Evolutionary conservation across 2,888 invertebrate species (phyloP), one percentile per base, ranked within the genome.

Genomic region (Oasisia sp.): DNA sequence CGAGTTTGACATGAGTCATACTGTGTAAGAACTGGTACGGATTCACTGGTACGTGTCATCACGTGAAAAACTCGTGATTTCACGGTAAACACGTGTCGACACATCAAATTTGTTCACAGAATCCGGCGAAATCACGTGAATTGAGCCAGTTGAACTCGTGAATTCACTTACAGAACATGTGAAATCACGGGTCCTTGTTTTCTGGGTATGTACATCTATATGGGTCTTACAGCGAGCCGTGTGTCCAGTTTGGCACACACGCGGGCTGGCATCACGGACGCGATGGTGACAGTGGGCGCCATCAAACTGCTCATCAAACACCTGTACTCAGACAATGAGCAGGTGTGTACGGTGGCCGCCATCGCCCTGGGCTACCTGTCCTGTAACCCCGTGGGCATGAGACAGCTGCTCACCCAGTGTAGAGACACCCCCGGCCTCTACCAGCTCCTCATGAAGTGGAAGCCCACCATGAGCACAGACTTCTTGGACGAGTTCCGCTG

Each of bases 201-300:
- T n/a, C n/a, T n/a, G n/a, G n/a, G n/a, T 90, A 27, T 32, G 11
- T 38, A 32, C 91, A 14, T 14, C 8, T 38, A 32, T 38, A 32
- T 32, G 38, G 9, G 89, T 32, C 44, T 92, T 92, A 11, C 93
- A 94, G 94, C 94, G 9, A 93, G 96, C 93, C 94, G 96, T 0
- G 93, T 96, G 89, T 95, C 96, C 14, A 96, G 96, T 93, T 94
- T 96, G 45, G 95, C 96, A 7, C 96, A 96, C 94, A 96, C 96
- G 0, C 94, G 96, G 9, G 96, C 96, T 32, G 96, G 96, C 9
- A 96, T 96, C 89, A 95, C 96, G 9, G 96, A 96, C 93, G 96
- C 96, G 92, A 96, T 96, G 95, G 94, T 96, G 32, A 96, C 96
- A 32, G 94, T 95, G 0, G 96, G 96, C 9, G 95, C 95, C 32